Evolutionary conservation across 2,797 vertebrate genomes (phyloP).

Genomic region (Brachyrhaphis roseni): DNA sequence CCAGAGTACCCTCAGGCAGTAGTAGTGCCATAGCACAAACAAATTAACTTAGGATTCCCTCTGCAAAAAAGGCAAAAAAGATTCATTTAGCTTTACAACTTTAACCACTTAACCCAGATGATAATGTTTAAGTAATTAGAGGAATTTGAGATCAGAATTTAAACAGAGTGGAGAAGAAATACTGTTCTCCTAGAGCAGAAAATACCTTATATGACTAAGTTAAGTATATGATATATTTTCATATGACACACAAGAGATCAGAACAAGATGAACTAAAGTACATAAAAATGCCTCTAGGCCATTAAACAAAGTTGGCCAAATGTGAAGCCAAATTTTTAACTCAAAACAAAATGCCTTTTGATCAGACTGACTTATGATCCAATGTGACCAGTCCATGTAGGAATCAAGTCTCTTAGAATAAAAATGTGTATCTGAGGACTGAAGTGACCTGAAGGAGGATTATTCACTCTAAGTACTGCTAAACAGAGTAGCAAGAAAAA

Average conservation of each 20-base stretch:
- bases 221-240: not conserved
- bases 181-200: not conserved
- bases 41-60: too few relatives aligned
- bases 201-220: not conserved
- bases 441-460: not conserved
- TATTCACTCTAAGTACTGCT: not conserved
- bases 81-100: too few relatives aligned
- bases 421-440: conserved; percentile 11
- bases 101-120: too few relatives aligned
- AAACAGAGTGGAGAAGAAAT: not conserved
- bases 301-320: not conserved
- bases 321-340: not conserved
- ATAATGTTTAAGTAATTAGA: too few relatives aligned
- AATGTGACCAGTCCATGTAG: conserved; percentile 34
- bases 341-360: conserved; percentile 30
- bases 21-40: too few relatives aligned
- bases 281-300: not conserved
- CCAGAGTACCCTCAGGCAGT: too few relatives aligned
- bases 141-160: not conserved
- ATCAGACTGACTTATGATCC: conserved; percentile 33
- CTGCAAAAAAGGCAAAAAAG: too few relatives aligned
- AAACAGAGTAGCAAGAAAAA: not conserved
- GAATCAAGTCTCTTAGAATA: conserved; percentile 30
- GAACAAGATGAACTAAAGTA: not conserved
- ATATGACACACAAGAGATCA: not conserved